These are phyloP conservation scores for Cephalopterus ornatus DNA, from an alignment of 2,113 vertebrate species.

Conservation along the genomic window DNA sequence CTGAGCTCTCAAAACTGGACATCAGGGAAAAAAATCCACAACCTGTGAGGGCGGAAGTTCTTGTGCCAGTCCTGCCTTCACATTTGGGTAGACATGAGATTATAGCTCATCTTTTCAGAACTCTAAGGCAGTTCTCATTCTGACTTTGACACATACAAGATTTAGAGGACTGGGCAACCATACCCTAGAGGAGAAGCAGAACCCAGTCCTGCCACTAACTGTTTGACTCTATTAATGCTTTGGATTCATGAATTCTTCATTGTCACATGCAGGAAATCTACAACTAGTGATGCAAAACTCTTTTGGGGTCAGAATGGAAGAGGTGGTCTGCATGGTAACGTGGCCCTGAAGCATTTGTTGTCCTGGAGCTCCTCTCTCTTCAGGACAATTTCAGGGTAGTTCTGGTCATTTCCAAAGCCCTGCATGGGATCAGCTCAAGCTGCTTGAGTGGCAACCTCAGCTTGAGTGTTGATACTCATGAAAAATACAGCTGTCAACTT, in stretches of 20 bases:
- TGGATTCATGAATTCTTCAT: background rate
- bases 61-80: background rate
- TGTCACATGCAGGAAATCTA: background rate
- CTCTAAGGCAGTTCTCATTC: background rate
- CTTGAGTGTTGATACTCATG: background rate
- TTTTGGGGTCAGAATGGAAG: background rate
- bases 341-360: background rate
- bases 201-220: background rate
- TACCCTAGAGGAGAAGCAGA: background rate
- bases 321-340: background rate
- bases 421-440: background rate
- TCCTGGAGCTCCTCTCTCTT: background rate
- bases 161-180: background rate
- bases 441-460: background rate
- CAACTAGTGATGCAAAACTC: background rate
- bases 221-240: background rate
- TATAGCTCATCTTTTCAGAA: background rate
- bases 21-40: background rate
- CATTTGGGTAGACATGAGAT: background rate
- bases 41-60: background rate
- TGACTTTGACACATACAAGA: background rate
- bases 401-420: background rate
- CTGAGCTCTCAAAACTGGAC: background rate
- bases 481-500: slow-evolving; percentile 23
- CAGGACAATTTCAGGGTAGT: background rate